phyloP scores from a whole-genome alignment of 2,113 vertebrate species.

The Elaphurus davidianus region DNA sequence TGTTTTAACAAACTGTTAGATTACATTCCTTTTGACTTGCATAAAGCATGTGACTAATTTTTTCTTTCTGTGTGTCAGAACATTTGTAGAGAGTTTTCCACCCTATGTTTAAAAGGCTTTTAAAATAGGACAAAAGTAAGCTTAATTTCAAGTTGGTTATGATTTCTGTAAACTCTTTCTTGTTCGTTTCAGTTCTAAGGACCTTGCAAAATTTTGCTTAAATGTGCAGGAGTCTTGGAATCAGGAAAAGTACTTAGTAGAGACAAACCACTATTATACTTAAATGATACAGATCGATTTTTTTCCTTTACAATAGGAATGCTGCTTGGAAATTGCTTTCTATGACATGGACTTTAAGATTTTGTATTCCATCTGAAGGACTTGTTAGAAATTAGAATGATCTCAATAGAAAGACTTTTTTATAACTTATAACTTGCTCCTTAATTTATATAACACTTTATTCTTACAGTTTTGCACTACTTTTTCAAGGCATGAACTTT shows the following conservation, averaged over 20 bases:
- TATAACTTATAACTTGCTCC: neutral
- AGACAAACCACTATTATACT: neutral
- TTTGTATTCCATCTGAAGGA: neutral
- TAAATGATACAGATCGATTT: fast-evolving
- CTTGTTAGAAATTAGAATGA: neutral
- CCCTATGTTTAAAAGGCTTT: neutral
- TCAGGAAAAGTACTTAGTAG: neutral
- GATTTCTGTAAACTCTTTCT: neutral
- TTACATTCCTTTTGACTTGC: neutral
- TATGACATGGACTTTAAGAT: neutral
- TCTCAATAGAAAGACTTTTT: neutral
- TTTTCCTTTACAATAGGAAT: neutral
- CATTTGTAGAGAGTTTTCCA: neutral
- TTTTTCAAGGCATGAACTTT: neutral
- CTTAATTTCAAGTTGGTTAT: neutral
- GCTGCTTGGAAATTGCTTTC: neutral
- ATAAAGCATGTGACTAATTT: neutral
- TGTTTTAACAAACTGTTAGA: neutral
- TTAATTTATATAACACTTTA: neutral
- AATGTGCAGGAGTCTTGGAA: neutral
- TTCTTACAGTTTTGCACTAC: neutral
- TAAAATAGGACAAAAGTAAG: neutral
- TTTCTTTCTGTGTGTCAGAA: neutral
- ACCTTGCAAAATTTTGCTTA: neutral
- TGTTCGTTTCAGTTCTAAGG: neutral